These are phyloP conservation scores for Mirounga angustirostris DNA, from an alignment of 2,113 vertebrate species.

Conservation along the genomic window DNA sequence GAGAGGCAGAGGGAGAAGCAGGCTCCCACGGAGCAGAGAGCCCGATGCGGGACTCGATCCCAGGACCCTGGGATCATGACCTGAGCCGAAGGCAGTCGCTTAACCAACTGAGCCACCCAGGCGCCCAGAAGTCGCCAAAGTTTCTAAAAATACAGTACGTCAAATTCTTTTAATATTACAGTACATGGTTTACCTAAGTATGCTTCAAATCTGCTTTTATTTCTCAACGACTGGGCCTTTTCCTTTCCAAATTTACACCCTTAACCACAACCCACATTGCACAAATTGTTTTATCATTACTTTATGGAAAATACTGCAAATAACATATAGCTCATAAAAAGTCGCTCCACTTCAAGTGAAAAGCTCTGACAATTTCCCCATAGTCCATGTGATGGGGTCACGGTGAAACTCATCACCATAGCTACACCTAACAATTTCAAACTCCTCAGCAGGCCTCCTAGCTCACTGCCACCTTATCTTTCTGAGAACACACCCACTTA, in stretches of 20 bases:
- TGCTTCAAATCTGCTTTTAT: conserved; percentile 60
- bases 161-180: conserved; percentile 59
- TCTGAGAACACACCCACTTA: neutral
- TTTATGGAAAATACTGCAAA: conserved; percentile 46
- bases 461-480: neutral
- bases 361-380: conserved; percentile 10
- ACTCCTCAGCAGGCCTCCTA: neutral
- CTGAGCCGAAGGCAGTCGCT: too few species aligned
- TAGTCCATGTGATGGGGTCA: neutral
- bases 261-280: conserved; percentile 44
- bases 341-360: conserved; percentile 39
- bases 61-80: too few species aligned
- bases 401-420: neutral
- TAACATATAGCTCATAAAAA: conserved; percentile 4
- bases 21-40: too few species aligned
- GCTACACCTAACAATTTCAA: conserved; percentile 35
- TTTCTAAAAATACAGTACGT: conserved; percentile 35
- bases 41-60: too few species aligned
- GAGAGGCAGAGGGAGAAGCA: too few species aligned
- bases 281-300: conserved; percentile 42
- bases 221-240: conserved; percentile 14
- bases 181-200: conserved; percentile 44
- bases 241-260: conserved; percentile 49
- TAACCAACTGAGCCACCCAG: too few species aligned
- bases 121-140: neutral